A percentile compares a stretch with the other conserved stretches of the same genome.
phyloP scores from a whole-genome alignment of 2,888 invertebrate genomes.

The Schrankia costaestrigalis region DNA sequence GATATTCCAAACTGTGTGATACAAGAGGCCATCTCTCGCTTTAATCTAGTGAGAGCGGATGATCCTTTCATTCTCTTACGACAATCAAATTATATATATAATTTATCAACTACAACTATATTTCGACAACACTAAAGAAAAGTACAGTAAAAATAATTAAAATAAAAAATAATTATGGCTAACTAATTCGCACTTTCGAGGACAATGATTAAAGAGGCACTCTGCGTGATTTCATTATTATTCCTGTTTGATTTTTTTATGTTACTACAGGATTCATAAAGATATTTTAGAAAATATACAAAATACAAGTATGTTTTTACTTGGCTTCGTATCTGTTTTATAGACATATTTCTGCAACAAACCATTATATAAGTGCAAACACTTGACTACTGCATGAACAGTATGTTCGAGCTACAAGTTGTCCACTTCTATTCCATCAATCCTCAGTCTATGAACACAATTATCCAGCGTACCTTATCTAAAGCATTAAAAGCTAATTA shows the following conservation, averaged over 20 bases:
- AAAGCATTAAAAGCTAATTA: slow-evolving; percentile 79
- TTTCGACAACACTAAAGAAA: slow-evolving; percentile 64
- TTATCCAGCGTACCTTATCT: slow-evolving; percentile 77
- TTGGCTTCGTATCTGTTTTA: slow-evolving; percentile 25
- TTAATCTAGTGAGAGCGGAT: slow-evolving; percentile 20
- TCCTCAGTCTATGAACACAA: slow-evolving; percentile 79
- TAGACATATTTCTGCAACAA: slow-evolving; percentile 34
- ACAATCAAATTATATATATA: slow-evolving; percentile 55
- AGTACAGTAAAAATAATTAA: slow-evolving; percentile 64
- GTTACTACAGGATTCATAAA: slow-evolving; percentile 50
- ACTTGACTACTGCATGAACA: slow-evolving; percentile 26
- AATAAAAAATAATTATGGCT: slow-evolving; percentile 71
- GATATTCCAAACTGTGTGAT: slow-evolving; percentile 50
- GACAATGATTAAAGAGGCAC: slow-evolving; percentile 75
- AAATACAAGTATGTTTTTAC: slow-evolving; percentile 52
- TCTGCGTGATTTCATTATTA: slow-evolving; percentile 73
- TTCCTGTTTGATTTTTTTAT: slow-evolving; percentile 54
- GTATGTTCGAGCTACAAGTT: slow-evolving; percentile 22
- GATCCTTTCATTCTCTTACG: slow-evolving; percentile 12
- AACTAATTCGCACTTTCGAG: slow-evolving; percentile 65
- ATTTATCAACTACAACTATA: slow-evolving; percentile 69
- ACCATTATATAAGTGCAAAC: slow-evolving; percentile 22
- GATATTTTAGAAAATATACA: slow-evolving; percentile 62
- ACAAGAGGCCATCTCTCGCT: slow-evolving; percentile 49
- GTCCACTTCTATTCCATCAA: slow-evolving; percentile 32